A percentile compares a stretch with the other conserved stretches of the same genome.
Evolutionary conservation across 2,113 vertebrate genomes (phyloP).

Genomic region (Sebastes fasciatus): DNA sequence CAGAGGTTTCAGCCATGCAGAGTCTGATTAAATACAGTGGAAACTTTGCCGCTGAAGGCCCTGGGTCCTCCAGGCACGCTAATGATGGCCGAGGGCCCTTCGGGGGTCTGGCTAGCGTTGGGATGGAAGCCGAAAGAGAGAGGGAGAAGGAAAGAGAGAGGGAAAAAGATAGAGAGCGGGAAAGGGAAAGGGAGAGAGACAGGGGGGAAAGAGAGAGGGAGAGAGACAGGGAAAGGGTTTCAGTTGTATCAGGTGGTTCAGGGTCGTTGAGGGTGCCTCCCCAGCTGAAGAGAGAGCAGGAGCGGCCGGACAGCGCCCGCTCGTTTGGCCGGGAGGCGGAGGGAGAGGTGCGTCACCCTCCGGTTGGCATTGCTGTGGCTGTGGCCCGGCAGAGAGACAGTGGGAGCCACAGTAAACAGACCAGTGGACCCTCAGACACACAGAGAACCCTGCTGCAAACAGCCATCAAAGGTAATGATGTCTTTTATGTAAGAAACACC

Average conservation of each 20-base stretch:
- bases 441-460: slow-evolving; percentile 88
- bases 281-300: slow-evolving; percentile 92
- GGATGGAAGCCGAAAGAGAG: slow-evolving; percentile 77
- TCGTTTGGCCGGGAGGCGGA: slow-evolving; percentile 92
- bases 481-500: not conserved
- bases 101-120: slow-evolving; percentile 91
- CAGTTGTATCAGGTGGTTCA: not conserved
- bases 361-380: slow-evolving; percentile 95
- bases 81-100: slow-evolving; percentile 90
- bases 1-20: slow-evolving; percentile 96
- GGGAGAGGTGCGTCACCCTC: slow-evolving; percentile 94
- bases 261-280: slow-evolving; percentile 65
- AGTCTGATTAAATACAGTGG: slow-evolving; percentile 98
- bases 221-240: slow-evolving; percentile 50
- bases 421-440: slow-evolving; percentile 83
- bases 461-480: slow-evolving; percentile 89
- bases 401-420: slow-evolving; percentile 83
- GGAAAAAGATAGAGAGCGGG: slow-evolving; percentile 25
- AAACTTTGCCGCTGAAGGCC: slow-evolving; percentile 90
- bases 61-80: slow-evolving; percentile 81
- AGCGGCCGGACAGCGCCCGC: slow-evolving; percentile 93
- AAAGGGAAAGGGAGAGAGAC: slow-evolving; percentile 25
- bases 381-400: slow-evolving; percentile 96
- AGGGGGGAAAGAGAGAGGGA: slow-evolving; percentile 30
- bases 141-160: slow-evolving; percentile 30